Conservation (phyloP, 2,888 invertebrate genomes). For the Callinectes sapidus region DNA sequence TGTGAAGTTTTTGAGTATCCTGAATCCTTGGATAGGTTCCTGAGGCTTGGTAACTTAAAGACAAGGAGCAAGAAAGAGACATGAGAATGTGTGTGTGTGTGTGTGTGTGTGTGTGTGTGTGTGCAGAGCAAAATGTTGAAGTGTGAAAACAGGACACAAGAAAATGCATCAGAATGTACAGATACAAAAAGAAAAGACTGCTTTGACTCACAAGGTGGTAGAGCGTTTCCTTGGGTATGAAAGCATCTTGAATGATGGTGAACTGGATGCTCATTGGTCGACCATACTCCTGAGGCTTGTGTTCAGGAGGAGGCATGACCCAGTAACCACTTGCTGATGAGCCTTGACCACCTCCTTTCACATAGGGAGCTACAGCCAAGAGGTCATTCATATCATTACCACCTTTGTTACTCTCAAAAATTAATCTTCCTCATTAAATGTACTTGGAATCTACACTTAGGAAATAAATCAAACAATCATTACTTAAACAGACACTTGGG, state of each 20-base stretch:
- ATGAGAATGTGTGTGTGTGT: no score
- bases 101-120: no score
- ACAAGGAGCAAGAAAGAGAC: neutral
- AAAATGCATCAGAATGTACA: neutral
- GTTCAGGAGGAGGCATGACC: constrained; percentile 97
- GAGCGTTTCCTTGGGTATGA: constrained; percentile 87
- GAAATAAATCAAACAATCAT: neutral
- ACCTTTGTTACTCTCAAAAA: neutral
- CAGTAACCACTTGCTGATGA: constrained; percentile 87
- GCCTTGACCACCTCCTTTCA: constrained; percentile 60
- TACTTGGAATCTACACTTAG: neutral
- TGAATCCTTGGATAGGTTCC: neutral
- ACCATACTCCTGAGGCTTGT: constrained; percentile 92
- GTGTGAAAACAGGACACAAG: neutral
- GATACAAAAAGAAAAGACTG: neutral
- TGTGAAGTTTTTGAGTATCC: no score
- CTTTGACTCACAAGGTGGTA: constrained; percentile 81
- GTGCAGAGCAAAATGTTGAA: no score
- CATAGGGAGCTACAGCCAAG: constrained; percentile 85
- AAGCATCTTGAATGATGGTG: constrained; percentile 87
- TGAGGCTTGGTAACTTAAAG: neutral
- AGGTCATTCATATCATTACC: constrained; percentile 10
- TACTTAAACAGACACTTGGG: neutral
- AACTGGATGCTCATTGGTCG: constrained; percentile 93
- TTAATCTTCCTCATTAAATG: neutral